These are phyloP conservation scores for Holotrichia oblita DNA, from an alignment of 1,140 invertebrate species.

Conservation along the genomic window DNA sequence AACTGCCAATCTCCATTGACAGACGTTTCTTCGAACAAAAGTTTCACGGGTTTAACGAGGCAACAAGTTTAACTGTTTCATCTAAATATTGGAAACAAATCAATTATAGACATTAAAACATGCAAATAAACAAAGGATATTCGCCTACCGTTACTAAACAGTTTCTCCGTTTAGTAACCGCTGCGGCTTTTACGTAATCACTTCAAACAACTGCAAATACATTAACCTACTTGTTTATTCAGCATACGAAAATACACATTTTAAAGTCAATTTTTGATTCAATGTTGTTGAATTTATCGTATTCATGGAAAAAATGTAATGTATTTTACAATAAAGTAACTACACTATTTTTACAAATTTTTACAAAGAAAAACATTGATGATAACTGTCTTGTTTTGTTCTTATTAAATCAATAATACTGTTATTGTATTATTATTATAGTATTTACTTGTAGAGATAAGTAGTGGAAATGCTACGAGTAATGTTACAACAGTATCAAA, in stretches of 20 bases:
- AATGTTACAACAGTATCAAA: no score
- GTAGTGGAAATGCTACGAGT: no score
- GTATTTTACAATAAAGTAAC: no score
- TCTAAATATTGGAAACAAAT: background rate
- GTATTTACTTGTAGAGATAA: no score
- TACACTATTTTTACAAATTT: no score
- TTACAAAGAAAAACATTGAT: no score
- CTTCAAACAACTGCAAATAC: background rate
- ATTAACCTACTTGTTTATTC: conserved; percentile 1
- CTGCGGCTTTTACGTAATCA: background rate
- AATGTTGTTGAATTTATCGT: background rate
- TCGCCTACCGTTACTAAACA: conserved; percentile 11
- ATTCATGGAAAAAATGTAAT: no score
- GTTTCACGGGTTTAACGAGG: background rate
- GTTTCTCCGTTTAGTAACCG: background rate
- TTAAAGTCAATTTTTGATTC: background rate
- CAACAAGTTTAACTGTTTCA: background rate
- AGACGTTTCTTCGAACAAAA: background rate
- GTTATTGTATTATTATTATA: no score
- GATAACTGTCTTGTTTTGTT: no score
- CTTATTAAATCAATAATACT: no score
- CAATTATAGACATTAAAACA: background rate
- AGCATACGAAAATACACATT: background rate
- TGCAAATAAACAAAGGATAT: no score
- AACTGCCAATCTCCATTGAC: background rate